Evolutionary conservation across 37 sponge, comb jelly and placozoan genomes (phyloP).

Genomic region (Cliona cf. orientalis): DNA sequence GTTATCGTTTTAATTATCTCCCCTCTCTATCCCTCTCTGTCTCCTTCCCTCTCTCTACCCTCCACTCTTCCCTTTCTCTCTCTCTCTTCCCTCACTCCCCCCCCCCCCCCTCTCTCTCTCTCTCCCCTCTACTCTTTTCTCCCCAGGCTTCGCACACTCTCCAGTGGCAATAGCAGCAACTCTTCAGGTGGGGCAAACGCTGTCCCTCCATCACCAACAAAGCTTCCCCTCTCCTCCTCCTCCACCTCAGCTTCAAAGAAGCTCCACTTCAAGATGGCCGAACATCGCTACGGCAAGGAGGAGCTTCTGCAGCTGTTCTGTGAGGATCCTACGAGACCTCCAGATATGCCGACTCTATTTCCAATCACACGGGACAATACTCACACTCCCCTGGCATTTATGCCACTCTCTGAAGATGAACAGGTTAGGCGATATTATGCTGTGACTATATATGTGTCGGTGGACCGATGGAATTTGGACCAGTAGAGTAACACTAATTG

Average conservation of each 20-base stretch:
- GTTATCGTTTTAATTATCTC: no score
- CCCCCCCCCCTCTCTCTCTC: no score
- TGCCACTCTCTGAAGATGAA: slow-evolving; percentile 79
- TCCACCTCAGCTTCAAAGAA: slow-evolving; percentile 8
- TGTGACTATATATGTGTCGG: no score
- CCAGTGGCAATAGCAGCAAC: slow-evolving; percentile 8
- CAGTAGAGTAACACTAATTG: no score
- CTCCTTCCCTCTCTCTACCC: no score
- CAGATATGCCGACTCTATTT: slow-evolving; percentile 14
- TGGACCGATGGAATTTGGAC: no score
- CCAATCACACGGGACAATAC: slow-evolving; percentile 19
- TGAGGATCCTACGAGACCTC: slow-evolving; percentile 21
- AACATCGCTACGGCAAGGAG: slow-evolving; percentile 79
- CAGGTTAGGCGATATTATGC: slow-evolving; percentile 77
- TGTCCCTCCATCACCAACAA: slow-evolving; percentile 9
- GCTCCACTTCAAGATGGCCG: slow-evolving; percentile 59
- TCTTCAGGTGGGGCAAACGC: background rate
- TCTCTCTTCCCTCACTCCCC: no score
- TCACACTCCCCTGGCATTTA: slow-evolving; percentile 53
- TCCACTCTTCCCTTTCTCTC: no score
- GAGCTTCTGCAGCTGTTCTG: slow-evolving; percentile 71
- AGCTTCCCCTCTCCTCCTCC: background rate
- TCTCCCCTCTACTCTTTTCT: no score
- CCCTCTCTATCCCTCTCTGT: no score
- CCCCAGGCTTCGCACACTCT: slow-evolving; percentile 48